Base-by-base conservation (phyloP, 2,888 invertebrate species). In the Drosophila mulleri region DNA sequence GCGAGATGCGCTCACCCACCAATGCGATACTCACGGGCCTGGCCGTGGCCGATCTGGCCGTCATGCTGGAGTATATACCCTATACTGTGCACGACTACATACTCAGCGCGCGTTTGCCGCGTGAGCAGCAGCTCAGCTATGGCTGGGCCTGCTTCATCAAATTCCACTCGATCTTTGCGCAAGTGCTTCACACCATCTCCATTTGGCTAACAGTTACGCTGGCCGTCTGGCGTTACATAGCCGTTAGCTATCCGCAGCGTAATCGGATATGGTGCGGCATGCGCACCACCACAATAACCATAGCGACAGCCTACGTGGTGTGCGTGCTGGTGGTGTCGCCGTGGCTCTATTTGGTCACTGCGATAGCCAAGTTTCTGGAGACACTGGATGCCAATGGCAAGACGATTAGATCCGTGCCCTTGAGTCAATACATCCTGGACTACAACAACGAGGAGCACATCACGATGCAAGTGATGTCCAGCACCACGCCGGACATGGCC, bases 61-160 rank as follows among this genome's bases (percentile, higher is more conserved):
- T 98, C n/a, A 98, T 98, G 96, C 94, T 98, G 85, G 98, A 98
- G 88, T 98, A 98, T 92, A 96, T 98, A 75, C 98, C 98, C 0
- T 98, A 97, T 92, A 96, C 97, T 1, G 94, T 96, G 60, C 97
- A 97, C 92, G 95, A 96, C 92, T 96, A 96, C 88, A 94, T 97
- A 75, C 95, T 96, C 86, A 89, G 88, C 48, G 87, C 90, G 60
- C 90, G 79, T 53, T 93, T 89, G 93, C 94, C 79, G 83, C 89
- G 94, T 20, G 93, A 94, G 45, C 94, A 94, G 61, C 94, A 94
- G 52, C 94, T 94, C 75, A 94, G 94, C 52, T 97, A 97, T 92
- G 94, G 95, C 3, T 97, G 97, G 96, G 95, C 97, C 0, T 94
- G 96, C 32, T 97, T 97, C 92, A 96, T 97, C 18, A 95, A 97